Base-by-base conservation (phyloP, 1,140 invertebrate species). In the Drosophila bipectinata region DNA sequence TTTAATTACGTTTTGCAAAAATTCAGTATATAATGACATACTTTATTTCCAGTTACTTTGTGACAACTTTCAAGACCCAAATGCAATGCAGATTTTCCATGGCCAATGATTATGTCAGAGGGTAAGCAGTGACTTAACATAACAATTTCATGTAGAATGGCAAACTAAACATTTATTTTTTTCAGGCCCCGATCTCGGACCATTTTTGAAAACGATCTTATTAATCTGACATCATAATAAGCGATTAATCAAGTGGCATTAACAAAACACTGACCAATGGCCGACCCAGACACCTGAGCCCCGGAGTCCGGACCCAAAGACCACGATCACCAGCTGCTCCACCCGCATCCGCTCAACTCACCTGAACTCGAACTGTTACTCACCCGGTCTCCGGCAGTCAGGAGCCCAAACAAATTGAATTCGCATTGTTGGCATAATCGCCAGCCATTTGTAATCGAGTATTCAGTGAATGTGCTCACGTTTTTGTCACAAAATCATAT, bases 161-260 rank as follows among this genome's bases (percentile, higher is more conserved):
- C 30, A 2, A 32, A 68, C 51, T 69, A 28, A 69, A 32, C 21
- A 32, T 69, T 72, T 37, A 6, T 14, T 14, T 52, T 37, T 77
- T 62, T 59, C 79, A 79, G 73, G 60, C 72, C 75, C 26, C 62
- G 15, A 24, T 14, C 24, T 12, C 44, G 56, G 52, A 53, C 54
- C 67, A 73, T 74, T 90, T 89, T 69, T 71, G 84, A 90, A 89
- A 90, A 90, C 89, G 87, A 90, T 90, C 87, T 90, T 90, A 90
- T 80, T 91, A 90, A 90, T 90, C 88, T 90, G 88, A 91, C 83
- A 90, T 90, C 88, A 90, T 90, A 90, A 90, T 90, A 90, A 83
- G 81, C 57, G 76, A 90, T 90, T 83, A 80, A 90, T 90, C 88
- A 90, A 55, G 7, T 59, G 79, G 82, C 73, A 90, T 90, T 90